phyloP scores from a whole-genome alignment of 2,113 vertebrate genomes.

The Natator depressus region DNA sequence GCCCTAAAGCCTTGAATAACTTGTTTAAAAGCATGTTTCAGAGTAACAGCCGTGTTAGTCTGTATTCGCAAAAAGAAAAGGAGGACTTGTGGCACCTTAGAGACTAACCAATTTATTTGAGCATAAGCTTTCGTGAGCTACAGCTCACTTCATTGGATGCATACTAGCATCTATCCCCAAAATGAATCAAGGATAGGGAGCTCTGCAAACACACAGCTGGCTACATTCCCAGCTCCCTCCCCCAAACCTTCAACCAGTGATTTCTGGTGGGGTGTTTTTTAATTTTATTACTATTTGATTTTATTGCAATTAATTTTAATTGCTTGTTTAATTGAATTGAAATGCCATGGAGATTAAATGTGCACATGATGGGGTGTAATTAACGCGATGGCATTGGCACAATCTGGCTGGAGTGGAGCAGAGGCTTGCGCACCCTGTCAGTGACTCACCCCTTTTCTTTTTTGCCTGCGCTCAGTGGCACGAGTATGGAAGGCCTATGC shows the following conservation, averaged over 20 bases:
- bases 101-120: no score
- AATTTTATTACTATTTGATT: neutral
- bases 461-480: constrained; percentile 24
- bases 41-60: no score
- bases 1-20: constrained; percentile 67
- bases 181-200: constrained; percentile 67
- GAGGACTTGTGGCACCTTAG: no score
- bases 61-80: no score
- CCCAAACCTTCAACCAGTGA: constrained; percentile 59
- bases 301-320: constrained; percentile 80
- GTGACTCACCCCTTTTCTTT: constrained; percentile 61
- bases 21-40: constrained; percentile 52
- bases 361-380: constrained; percentile 65
- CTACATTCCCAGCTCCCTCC: constrained; percentile 70
- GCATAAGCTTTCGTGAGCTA: no score
- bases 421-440: constrained; percentile 13
- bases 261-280: constrained; percentile 3
- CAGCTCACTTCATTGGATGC: no score
- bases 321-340: constrained; percentile 77
- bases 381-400: constrained; percentile 63
- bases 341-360: constrained; percentile 74
- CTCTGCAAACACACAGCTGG: constrained; percentile 70
- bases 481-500: constrained; percentile 43
- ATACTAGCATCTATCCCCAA: constrained; percentile 64
- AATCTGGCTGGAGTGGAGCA: constrained; percentile 53